These are phyloP conservation scores for Picus viridis DNA, from an alignment of 2,797 vertebrate genomes.

Conservation along the genomic window DNA sequence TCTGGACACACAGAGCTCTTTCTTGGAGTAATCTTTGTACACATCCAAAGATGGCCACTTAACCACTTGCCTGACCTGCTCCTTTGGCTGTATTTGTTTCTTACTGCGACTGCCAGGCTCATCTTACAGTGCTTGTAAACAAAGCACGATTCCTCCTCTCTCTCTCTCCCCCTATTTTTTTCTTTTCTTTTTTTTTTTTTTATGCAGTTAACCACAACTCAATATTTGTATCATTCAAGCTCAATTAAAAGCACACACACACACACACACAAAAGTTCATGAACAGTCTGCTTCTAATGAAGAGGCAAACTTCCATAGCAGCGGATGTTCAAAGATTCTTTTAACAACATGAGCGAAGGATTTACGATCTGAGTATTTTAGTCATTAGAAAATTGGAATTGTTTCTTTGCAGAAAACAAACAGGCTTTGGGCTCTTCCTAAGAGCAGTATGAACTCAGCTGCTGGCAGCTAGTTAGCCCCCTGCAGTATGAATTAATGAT, in stretches of 20 bases:
- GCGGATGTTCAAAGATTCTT: conserved; percentile 52
- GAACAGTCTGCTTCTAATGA: conserved; percentile 62
- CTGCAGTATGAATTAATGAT: conserved; percentile 73
- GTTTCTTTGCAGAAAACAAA: conserved; percentile 63
- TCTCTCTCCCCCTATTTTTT: background rate
- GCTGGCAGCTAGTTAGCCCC: conserved; percentile 47
- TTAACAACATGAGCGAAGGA: conserved; percentile 47
- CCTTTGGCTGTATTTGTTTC: background rate
- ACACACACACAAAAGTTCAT: background rate
- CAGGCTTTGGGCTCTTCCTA: conserved; percentile 47
- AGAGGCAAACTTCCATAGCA: conserved; percentile 36
- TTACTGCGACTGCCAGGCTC: background rate
- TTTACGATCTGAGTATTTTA: conserved; percentile 54
- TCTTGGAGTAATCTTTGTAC: background rate
- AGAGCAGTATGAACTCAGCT: conserved; percentile 40
- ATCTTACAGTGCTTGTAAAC: conserved; percentile 10
- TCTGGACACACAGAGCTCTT: background rate
- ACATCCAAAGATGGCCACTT: background rate
- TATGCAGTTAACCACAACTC: conserved; percentile 36
- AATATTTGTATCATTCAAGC: conserved; percentile 50
- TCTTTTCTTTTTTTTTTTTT: background rate
- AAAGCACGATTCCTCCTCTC: background rate
- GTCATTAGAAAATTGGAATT: conserved; percentile 54
- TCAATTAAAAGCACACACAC: conserved; percentile 58
- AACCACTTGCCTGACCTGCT: background rate